phyloP scores from a whole-genome alignment of 2,888 invertebrate species.

The Himalopsyche kuldschensis region DNA sequence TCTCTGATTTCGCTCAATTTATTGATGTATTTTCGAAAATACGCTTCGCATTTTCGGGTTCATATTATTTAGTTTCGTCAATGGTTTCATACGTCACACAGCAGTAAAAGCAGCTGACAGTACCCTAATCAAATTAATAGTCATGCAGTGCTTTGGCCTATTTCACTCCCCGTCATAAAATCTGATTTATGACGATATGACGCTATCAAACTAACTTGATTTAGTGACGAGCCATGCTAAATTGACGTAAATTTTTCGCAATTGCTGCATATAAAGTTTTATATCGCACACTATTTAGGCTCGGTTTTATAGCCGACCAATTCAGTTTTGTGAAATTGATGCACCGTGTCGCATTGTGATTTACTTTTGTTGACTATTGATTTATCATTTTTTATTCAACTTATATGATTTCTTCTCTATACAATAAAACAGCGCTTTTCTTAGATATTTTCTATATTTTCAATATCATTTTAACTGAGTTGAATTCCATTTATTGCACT shows the following conservation, averaged over 20 bases:
- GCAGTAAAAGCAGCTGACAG: not conserved
- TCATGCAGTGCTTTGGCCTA: conserved; percentile 1
- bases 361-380: no score
- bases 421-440: no score
- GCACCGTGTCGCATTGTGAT: no score
- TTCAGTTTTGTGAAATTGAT: no score
- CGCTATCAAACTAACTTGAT: not conserved
- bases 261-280: not conserved
- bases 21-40: not conserved
- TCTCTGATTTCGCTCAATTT: not conserved
- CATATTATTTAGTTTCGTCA: not conserved
- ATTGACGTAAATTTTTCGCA: not conserved
- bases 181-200: not conserved
- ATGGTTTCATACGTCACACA: not conserved
- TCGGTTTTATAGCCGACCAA: no score
- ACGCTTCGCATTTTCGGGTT: not conserved
- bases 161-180: not conserved
- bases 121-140: not conserved
- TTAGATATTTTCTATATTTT: no score
- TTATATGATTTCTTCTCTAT: no score
- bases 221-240: not conserved
- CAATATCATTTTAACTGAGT: no score
- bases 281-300: not conserved
- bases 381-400: no score
- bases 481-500: no score